Conservation (phyloP, 2,797 vertebrate species). For the Discoglossus pictus region DNA sequence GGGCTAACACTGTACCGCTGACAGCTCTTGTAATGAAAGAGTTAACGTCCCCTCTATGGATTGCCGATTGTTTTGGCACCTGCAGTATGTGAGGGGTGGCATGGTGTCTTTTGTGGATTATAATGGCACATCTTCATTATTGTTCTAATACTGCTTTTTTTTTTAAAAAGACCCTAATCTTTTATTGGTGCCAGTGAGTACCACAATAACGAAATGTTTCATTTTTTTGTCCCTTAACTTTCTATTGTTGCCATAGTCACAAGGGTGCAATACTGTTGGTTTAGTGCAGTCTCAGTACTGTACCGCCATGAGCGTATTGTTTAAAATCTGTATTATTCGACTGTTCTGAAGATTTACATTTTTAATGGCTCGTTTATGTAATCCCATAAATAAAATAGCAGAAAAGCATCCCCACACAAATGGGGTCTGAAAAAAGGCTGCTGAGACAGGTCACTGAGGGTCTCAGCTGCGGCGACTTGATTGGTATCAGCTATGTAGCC, state of each 20-base stretch:
- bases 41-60: constrained; percentile 59
- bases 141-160: constrained; percentile 67
- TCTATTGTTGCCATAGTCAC: constrained; percentile 74
- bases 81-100: constrained; percentile 65
- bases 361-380: constrained; percentile 88
- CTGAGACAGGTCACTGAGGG: constrained; percentile 77
- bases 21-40: constrained; percentile 2
- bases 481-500: constrained; percentile 75
- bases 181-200: constrained; percentile 66
- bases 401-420: constrained; percentile 80
- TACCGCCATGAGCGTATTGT: constrained; percentile 76
- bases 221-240: constrained; percentile 65
- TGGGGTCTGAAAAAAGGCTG: constrained; percentile 71
- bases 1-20: no score
- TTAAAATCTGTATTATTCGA: constrained; percentile 78
- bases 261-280: constrained; percentile 60
- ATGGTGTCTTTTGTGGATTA: constrained; percentile 66
- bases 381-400: constrained; percentile 84
- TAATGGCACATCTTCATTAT: constrained; percentile 76
- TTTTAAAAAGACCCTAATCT: constrained; percentile 68
- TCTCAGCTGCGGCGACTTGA: constrained; percentile 81
- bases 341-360: constrained; percentile 85
- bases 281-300: constrained; percentile 69
- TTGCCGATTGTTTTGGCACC: constrained; percentile 67
- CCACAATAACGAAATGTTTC: constrained; percentile 64